Evolutionary conservation across 2,888 invertebrate genomes (phyloP).

Genomic region (Volucella zonaria): DNA sequence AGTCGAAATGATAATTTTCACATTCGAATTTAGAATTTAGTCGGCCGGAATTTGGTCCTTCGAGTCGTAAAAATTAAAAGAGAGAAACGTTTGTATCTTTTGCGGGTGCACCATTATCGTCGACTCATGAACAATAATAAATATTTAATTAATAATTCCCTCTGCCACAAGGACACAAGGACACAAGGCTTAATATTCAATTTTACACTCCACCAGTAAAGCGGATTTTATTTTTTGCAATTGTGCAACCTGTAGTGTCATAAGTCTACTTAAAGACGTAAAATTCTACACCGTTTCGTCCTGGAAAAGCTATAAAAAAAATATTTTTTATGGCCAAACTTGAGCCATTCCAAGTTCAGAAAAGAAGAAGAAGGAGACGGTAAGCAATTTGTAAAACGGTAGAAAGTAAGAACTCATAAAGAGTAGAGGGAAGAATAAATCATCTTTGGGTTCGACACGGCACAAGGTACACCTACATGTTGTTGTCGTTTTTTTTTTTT

Average conservation of each 20-base stretch:
- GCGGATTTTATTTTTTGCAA: conserved; percentile 34
- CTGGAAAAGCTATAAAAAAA: conserved; percentile 51
- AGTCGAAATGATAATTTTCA: conserved; percentile 60
- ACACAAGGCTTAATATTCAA: conserved; percentile 50
- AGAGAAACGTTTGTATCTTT: not conserved
- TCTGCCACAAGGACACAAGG: conserved; percentile 43
- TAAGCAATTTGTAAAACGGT: conserved; percentile 61
- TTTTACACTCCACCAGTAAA: conserved; percentile 51
- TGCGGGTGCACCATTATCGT: not conserved
- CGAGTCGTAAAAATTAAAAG: conserved; percentile 43
- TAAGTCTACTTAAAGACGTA: conserved; percentile 49
- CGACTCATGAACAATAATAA: conserved; percentile 52
- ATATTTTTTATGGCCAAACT: conserved; percentile 63
- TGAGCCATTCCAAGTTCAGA: conserved; percentile 49
- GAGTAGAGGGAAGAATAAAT: conserved; percentile 48
- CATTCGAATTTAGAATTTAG: conserved; percentile 57
- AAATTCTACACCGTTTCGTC: conserved; percentile 37
- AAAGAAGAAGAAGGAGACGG: not conserved
- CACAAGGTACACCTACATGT: conserved; percentile 19
- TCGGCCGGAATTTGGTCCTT: conserved; percentile 72
- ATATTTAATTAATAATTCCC: conserved; percentile 66
- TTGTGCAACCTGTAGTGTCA: conserved; percentile 60
- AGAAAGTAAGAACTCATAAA: conserved; percentile 46
- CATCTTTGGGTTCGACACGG: conserved; percentile 18
- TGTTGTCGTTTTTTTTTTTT: conserved; percentile 14